Conservation (phyloP, 2,797 vertebrate species). For the Coregonus suidteri region DNA sequence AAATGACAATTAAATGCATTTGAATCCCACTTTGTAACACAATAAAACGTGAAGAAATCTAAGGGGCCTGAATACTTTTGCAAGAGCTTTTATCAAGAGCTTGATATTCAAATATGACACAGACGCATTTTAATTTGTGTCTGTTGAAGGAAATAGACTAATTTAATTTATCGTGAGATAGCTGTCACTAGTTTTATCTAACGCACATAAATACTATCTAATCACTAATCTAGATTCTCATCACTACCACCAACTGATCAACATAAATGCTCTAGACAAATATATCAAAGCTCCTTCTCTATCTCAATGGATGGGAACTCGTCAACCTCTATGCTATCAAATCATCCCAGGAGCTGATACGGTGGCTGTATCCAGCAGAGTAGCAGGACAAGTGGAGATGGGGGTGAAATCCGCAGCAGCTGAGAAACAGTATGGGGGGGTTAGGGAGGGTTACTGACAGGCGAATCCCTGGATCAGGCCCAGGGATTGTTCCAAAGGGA, state of each 20-base stretch:
- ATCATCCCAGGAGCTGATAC: background rate
- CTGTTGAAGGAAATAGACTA: no score
- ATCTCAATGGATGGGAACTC: background rate
- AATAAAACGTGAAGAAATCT: no score
- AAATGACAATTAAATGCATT: no score
- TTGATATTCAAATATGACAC: no score
- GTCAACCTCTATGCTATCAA: background rate
- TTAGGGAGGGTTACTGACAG: background rate
- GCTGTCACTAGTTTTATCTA: background rate
- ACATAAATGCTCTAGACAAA: background rate
- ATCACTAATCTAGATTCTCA: background rate
- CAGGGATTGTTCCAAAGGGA: slow-evolving; percentile 22
- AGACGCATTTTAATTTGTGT: no score
- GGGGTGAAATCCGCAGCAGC: slow-evolving; percentile 32
- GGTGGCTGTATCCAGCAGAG: background rate
- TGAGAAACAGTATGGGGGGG: background rate
- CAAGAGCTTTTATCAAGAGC: no score
- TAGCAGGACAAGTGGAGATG: background rate
- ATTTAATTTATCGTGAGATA: background rate
- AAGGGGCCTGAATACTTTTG: no score
- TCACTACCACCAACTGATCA: background rate
- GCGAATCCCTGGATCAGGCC: background rate
- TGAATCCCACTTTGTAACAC: no score
- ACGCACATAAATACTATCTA: background rate
- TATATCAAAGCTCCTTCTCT: no score